Base-by-base conservation (phyloP, 2,797 vertebrate species). In the Notolepis coatsorum region DNA sequence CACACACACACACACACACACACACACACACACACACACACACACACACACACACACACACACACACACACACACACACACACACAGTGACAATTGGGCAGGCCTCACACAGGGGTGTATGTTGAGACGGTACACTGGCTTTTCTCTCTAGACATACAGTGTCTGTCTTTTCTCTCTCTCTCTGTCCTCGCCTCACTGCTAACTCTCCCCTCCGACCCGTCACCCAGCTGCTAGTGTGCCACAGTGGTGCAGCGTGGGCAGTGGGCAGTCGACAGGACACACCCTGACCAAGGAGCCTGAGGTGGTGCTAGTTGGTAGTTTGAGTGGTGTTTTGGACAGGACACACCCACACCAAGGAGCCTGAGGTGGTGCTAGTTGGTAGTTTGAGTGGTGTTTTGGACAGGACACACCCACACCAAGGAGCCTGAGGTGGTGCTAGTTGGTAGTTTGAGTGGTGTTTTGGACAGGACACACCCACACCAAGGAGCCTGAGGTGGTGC, bases 201-300 rank as follows among this genome's bases (percentile, higher is more conserved):
- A 85, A 84, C 41, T 82, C 69, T 68, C 75, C 68, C 72, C 59
- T 65, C 65, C 42, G 47, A 17, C 31, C 39, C 75, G 74, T 50
- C 79, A 84, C 71, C 65, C 49, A 8, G 25, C 33, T 70, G 77
- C 64, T 76, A 87, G 58, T 25, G 67, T 65, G 68, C 62, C 43
- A 7, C 21, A 66, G 57, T 30, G 30, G 57, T 81, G 80, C 7
- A 10, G 24, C 20, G n/a, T n/a, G 35, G 17, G 30, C 42, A 72
- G 74, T 79, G 80, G 74, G 58, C 17, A 12, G 25, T 64, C 50
- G 69, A n/a, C n/a, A n/a, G n/a, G n/a, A 72, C 80, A 84, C 81
- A 61, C 82, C 81, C 80, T 28, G 43, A 73, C 66, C 42, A 53
- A 60, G 15, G 7, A 6, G 73, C 79, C 69, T 72, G 69, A 65